Conservation (phyloP, 2,888 invertebrate genomes). For the Hyposoter dolosus region DNA sequence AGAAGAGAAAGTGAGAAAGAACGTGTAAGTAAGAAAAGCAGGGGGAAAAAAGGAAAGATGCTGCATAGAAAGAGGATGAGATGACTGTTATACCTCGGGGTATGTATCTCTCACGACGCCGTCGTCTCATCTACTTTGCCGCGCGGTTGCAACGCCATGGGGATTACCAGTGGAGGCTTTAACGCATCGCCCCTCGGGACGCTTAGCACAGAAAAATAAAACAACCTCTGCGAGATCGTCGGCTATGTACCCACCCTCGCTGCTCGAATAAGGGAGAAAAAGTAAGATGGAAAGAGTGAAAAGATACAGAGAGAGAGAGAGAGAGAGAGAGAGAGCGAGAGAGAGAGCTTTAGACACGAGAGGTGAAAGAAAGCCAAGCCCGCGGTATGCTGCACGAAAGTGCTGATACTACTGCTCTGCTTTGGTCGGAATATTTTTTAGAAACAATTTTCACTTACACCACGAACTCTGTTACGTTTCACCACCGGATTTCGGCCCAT, state of each 20-base stretch:
- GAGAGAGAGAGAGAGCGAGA: slow-evolving; percentile 10
- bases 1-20: not conserved
- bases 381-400: slow-evolving; percentile 6
- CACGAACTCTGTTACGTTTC: not conserved
- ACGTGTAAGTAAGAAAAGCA: not conserved
- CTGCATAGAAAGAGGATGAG: not conserved
- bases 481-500: slow-evolving; percentile 27
- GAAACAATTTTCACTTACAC: slow-evolving; percentile 63
- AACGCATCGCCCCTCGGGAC: slow-evolving; percentile 78
- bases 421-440: slow-evolving; percentile 43
- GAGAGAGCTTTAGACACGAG: slow-evolving; percentile 21
- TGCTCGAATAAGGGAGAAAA: slow-evolving; percentile 24
- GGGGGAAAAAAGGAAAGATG: not conserved
- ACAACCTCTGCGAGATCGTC: slow-evolving; percentile 66
- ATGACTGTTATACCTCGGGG: slow-evolving; percentile 45
- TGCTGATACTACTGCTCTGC: slow-evolving; percentile 42
- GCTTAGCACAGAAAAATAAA: slow-evolving; percentile 77
- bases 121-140: slow-evolving; percentile 78
- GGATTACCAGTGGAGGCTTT: slow-evolving; percentile 78
- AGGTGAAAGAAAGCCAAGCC: slow-evolving; percentile 2
- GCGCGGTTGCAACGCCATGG: slow-evolving; percentile 77
- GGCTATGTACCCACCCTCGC: slow-evolving; percentile 31
- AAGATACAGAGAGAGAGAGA: not conserved
- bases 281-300: slow-evolving; percentile 6
- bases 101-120: slow-evolving; percentile 34